phyloP scores from a whole-genome alignment of 2,888 invertebrate species.

The Mesochorus sp. region DNA sequence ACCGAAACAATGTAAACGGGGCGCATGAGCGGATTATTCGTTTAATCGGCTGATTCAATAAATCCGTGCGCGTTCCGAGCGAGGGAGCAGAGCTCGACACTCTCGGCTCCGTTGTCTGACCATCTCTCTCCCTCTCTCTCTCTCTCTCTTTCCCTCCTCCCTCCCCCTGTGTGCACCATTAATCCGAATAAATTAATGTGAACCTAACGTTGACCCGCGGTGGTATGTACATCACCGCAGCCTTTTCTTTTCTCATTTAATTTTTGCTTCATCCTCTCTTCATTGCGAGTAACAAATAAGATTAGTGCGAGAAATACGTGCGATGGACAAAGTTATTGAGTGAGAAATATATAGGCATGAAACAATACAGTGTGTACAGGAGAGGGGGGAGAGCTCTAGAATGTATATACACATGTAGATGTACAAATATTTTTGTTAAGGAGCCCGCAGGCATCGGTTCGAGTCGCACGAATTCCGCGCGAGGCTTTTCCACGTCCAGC shows the following conservation, averaged over 20 bases:
- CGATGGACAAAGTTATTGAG: not conserved
- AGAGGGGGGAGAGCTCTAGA: no score
- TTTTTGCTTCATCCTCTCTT: conserved; percentile 8
- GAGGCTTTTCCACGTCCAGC: conserved; percentile 42
- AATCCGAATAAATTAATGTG: conserved; percentile 81
- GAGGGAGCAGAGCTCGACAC: conserved; percentile 64
- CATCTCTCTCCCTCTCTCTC: conserved; percentile 62
- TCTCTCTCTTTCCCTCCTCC: conserved; percentile 68
- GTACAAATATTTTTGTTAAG: not conserved
- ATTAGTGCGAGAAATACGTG: conserved; percentile 8
- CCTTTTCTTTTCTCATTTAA: conserved; percentile 32
- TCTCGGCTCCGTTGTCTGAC: conserved; percentile 71
- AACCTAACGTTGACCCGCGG: conserved; percentile 74
- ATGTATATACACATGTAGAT: not conserved
- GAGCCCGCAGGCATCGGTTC: conserved; percentile 32
- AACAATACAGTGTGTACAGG: no score
- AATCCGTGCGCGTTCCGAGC: conserved; percentile 76
- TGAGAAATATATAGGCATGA: not conserved
- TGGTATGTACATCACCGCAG: conserved; percentile 9
- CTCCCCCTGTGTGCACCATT: conserved; percentile 68
- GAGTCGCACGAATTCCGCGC: conserved; percentile 51
- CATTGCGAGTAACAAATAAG: conserved; percentile 3
- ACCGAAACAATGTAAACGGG: conserved; percentile 63
- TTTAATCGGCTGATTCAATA: conserved; percentile 81
- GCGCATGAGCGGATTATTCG: conserved; percentile 72